Conservation (phyloP, 2,113 vertebrate species). For the Phrynocephalus versicolor region DNA sequence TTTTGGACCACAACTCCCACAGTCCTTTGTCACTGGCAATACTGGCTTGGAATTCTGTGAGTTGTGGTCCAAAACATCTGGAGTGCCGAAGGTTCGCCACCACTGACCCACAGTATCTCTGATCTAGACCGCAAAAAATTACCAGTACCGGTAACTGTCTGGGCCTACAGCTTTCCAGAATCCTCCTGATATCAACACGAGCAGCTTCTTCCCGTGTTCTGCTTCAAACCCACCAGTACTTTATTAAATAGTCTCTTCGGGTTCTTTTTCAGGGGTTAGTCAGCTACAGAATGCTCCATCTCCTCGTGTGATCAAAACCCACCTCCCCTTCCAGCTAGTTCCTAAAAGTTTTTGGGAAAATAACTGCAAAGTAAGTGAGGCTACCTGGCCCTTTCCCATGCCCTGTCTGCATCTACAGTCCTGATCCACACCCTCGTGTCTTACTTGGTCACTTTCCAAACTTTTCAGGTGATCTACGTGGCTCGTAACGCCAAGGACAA, state of each 20-base stretch:
- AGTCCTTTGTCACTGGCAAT: too few species aligned
- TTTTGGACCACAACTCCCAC: background rate
- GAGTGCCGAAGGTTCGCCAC: too few species aligned
- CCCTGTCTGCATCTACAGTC: background rate
- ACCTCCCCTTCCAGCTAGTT: conserved; percentile 61
- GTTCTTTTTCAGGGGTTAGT: conserved; percentile 2
- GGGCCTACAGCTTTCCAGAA: background rate
- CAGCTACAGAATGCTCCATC: background rate
- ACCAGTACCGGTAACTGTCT: too few species aligned
- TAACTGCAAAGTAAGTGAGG: conserved; percentile 46
- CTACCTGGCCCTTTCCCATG: too few species aligned
- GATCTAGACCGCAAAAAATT: too few species aligned
- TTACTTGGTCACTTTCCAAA: background rate
- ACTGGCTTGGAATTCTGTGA: too few species aligned
- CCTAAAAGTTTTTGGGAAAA: conserved; percentile 67
- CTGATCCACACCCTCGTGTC: background rate
- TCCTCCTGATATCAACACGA: background rate
- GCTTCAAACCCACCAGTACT: background rate
- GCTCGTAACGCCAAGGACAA: conserved; percentile 82
- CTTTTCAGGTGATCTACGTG: conserved; percentile 75
- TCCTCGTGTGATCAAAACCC: conserved; percentile 66
- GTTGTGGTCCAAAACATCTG: too few species aligned
- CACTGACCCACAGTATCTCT: too few species aligned
- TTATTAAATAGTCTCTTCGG: background rate
- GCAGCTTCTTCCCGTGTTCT: background rate